Evolutionary conservation across 1,140 invertebrate species (phyloP).

Genomic region (Trypoxylus dichotomus): DNA sequence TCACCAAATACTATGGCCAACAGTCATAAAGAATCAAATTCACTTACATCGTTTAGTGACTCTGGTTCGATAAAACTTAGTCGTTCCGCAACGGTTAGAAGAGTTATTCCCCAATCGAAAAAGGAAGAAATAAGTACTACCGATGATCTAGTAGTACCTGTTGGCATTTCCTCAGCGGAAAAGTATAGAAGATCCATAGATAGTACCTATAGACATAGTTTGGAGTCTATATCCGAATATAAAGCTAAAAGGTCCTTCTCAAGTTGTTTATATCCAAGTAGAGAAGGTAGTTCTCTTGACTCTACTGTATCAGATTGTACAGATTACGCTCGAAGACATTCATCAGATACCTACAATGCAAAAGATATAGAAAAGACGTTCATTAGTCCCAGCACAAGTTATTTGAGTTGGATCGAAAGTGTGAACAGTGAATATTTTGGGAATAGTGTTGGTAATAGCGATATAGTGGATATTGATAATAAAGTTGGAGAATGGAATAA

Average conservation of each 20-base stretch:
- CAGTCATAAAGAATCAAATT: constrained; percentile 36
- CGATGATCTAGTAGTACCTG: constrained; percentile 4
- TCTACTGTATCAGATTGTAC: constrained; percentile 46
- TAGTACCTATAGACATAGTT: constrained; percentile 47
- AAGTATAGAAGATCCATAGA: constrained; percentile 46
- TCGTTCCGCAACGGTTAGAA: constrained; percentile 46
- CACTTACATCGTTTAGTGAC: constrained; percentile 36
- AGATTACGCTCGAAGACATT: constrained; percentile 41
- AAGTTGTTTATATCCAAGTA: constrained; percentile 35
- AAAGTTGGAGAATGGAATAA: constrained; percentile 54
- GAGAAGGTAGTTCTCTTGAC: constrained; percentile 39
- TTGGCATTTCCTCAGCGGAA: constrained; percentile 25
- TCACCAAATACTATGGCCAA: constrained; percentile 39
- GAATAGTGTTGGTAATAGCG: constrained; percentile 24
- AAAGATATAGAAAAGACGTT: constrained; percentile 36
- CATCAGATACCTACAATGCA: constrained; percentile 4
- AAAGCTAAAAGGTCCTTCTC: constrained; percentile 46
- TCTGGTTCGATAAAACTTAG: constrained; percentile 38
- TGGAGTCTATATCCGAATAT: constrained; percentile 52
- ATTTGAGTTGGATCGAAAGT: constrained; percentile 52
- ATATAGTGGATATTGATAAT: constrained; percentile 44
- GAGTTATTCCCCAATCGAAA: constrained; percentile 30
- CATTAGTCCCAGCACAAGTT: constrained; percentile 45
- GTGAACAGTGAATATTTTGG: constrained; percentile 47
- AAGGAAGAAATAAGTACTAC: constrained; percentile 26